Conservation (phyloP, 2,113 vertebrate genomes). For the Sylvietta virens region DNA sequence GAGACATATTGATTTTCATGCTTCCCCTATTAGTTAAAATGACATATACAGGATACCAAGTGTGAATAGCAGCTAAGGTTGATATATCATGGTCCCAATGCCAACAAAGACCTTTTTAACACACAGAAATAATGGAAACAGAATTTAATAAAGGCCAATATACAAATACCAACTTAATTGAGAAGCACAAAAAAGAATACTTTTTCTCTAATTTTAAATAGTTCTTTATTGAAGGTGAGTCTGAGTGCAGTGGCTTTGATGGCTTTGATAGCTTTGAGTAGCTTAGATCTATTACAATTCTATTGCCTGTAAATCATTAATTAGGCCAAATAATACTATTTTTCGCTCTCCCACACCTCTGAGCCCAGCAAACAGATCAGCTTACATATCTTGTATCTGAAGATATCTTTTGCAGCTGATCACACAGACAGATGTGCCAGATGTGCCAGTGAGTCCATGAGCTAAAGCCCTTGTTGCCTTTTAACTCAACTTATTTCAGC, state of each 20-base stretch:
- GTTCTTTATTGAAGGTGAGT: background rate
- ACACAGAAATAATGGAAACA: slow-evolving; percentile 65
- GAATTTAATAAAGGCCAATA: slow-evolving; percentile 42
- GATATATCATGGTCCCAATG: slow-evolving; percentile 11
- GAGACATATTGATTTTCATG: slow-evolving; percentile 78
- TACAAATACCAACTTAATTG: slow-evolving; percentile 48
- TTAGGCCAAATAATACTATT: background rate
- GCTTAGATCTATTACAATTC: background rate
- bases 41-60: slow-evolving; percentile 60
- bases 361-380: background rate
- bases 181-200: background rate
- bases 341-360: background rate
- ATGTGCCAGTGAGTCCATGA: background rate
- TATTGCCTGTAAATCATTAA: background rate
- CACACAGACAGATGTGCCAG: background rate
- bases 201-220: slow-evolving; percentile 13
- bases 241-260: background rate
- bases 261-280: background rate
- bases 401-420: background rate
- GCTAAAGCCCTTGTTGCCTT: background rate
- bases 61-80: slow-evolving; percentile 60
- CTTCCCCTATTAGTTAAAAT: slow-evolving; percentile 74
- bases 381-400: background rate
- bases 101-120: slow-evolving; percentile 65
- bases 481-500: background rate